These are phyloP conservation scores for Zaprionus tsacasi DNA, from an alignment of 1,140 invertebrate genomes.

Conservation along the genomic window DNA sequence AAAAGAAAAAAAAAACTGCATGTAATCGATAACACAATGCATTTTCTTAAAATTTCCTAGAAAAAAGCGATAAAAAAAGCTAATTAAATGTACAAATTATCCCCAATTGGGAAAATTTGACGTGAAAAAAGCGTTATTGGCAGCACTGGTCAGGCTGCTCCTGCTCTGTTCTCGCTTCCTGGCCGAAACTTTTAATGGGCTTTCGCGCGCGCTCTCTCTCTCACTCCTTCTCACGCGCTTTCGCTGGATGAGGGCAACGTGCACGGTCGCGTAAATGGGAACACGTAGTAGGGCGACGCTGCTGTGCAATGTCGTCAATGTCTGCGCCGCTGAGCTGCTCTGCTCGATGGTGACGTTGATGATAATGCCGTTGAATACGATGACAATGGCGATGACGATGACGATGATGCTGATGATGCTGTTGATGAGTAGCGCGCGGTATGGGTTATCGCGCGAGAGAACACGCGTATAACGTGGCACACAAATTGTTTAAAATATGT, in stretches of 20 bases:
- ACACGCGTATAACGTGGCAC: conserved; percentile 1
- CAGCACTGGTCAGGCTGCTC: not conserved
- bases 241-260: conserved; percentile 8
- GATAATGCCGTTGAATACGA: not conserved
- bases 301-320: not conserved
- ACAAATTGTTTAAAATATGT: not conserved
- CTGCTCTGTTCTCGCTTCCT: not conserved
- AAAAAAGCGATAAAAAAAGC: too few relatives aligned
- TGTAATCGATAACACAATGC: too few relatives aligned
- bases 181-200: conserved; percentile 48
- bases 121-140: too few relatives aligned
- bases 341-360: not conserved
- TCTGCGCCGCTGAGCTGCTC: not conserved
- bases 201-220: not conserved
- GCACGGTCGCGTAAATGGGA: conserved; percentile 4
- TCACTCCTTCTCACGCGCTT: too few relatives aligned
- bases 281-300: not conserved
- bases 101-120: too few relatives aligned
- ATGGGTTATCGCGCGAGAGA: not conserved
- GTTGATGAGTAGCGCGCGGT: not conserved
- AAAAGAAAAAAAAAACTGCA: too few relatives aligned
- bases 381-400: not conserved
- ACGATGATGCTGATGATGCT: not conserved
- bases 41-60: too few relatives aligned
- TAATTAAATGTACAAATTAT: too few relatives aligned